Evolutionary conservation across 2,113 vertebrate species (phyloP), one percentile per base, ranked within the genome.

Genomic region (Coturnix japonica): DNA sequence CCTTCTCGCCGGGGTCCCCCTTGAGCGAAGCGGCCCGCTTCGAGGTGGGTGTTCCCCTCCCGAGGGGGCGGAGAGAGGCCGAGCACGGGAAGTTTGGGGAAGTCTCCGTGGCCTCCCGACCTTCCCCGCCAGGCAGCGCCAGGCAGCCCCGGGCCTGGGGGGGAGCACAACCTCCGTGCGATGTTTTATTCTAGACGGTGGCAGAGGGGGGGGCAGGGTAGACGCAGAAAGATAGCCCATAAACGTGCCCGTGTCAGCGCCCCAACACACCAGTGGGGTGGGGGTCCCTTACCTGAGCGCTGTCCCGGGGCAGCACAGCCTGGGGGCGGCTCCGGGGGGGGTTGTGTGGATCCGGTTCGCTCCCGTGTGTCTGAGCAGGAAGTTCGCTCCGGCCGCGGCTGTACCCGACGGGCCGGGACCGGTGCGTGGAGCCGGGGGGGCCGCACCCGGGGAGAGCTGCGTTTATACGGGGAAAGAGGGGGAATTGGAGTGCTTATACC

Each of bases 401-500:
- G 11, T 21, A 31, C 56, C 20, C 56, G 56, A n/a, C 31, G 35
- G 47, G 33, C 35, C 30, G 41, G 78, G 54, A 56, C 57, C 39
- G 41, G 47, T 37, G 64, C 51, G 21, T 67, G 81, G 59, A 70
- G 28, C 84, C 39, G 76, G 80, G 60, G 51, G 33, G 70, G 73
- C 73, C 37, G 64, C 39, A 30, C 71, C 85, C 44, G 43, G 89
- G 44, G 39, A 84, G 61, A 92, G 84, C 90, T 83, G 90, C 90
- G 91, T 95, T 93, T 94, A 94, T 95, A 93, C 93, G 93, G 89
- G 64, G 95, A 95, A 95, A 94, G 95, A 95, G 91, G 96, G 90
- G 87, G 89, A 92, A 94, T 96, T 97, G 85, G 92, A 95, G 96
- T 96, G 97, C 94, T 97, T 96, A 92, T 91, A 95, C 94, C 85